These are phyloP conservation scores for Chrysochloris asiatica DNA, from an alignment of 2,113 vertebrate species.

Conservation along the genomic window DNA sequence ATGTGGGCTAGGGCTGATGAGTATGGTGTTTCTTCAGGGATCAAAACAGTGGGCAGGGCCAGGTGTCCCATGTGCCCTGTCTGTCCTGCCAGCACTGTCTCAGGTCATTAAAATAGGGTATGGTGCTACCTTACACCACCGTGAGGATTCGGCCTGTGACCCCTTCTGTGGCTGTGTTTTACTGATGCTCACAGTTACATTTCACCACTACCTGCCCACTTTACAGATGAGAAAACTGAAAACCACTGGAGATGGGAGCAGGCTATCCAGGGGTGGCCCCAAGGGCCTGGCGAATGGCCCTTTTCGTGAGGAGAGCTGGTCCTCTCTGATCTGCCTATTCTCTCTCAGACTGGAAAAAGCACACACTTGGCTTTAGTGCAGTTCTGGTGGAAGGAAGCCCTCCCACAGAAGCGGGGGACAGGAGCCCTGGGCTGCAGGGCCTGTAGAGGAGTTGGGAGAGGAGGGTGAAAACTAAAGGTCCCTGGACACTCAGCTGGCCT, in stretches of 20 bases:
- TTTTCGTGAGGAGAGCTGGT: rapidly evolving
- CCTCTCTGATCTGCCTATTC: neutral
- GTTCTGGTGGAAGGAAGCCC: neutral
- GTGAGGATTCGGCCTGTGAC: neutral
- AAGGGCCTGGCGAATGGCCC: neutral
- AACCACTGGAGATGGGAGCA: neutral
- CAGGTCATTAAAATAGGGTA: neutral
- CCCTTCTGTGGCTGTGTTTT: neutral
- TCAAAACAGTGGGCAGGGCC: neutral
- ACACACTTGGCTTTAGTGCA: neutral
- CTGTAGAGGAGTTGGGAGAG: rapidly evolving
- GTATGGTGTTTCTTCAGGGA: neutral
- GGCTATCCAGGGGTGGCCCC: neutral
- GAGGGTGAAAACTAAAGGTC: neutral
- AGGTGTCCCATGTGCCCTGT: rapidly evolving
- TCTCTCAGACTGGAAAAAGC: neutral
- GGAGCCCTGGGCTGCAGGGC: rapidly evolving
- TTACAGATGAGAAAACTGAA: neutral
- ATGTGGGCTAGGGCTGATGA: no score
- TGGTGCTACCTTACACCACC: neutral
- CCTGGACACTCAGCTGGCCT: neutral
- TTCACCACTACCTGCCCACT: neutral
- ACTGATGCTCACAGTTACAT: no score
- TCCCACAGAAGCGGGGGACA: neutral
- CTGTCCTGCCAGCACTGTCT: neutral